Evolutionary conservation across 2,113 vertebrate genomes (phyloP).

Genomic region (Abramis brama): DNA sequence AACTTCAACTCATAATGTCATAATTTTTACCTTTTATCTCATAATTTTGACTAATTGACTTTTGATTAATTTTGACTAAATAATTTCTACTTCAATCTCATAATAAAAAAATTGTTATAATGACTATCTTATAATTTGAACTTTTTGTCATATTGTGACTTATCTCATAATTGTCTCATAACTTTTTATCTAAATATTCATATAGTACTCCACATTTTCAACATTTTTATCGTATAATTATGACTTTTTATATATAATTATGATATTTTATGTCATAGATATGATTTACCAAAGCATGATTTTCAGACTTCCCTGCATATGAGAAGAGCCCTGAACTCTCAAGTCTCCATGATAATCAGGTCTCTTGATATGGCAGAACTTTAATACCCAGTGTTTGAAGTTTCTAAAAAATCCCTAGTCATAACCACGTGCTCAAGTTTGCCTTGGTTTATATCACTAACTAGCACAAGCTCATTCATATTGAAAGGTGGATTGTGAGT

Average conservation of each 20-base stretch:
- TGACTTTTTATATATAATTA: background rate
- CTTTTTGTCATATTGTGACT: background rate
- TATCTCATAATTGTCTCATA: background rate
- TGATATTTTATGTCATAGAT: background rate
- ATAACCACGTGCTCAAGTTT: background rate
- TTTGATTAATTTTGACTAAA: too few relatives aligned
- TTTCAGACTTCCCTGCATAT: background rate
- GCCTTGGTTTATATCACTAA: background rate
- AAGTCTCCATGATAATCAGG: background rate
- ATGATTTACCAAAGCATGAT: background rate
- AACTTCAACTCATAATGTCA: background rate
- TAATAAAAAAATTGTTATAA: background rate
- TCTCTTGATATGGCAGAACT: background rate
- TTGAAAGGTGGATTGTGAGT: constrained; percentile 3
- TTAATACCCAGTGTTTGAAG: background rate
- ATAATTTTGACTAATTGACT: background rate
- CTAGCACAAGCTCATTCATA: constrained; percentile 12
- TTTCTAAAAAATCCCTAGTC: background rate
- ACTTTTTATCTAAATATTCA: background rate
- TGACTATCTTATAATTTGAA: too few relatives aligned
- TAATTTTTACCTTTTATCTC: background rate
- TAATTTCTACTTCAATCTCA: background rate
- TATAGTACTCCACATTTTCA: background rate
- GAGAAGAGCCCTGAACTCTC: background rate
- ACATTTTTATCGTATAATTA: background rate